phyloP scores from a whole-genome alignment of 2,888 invertebrate species.

The Pogonocherus hispidulus region DNA sequence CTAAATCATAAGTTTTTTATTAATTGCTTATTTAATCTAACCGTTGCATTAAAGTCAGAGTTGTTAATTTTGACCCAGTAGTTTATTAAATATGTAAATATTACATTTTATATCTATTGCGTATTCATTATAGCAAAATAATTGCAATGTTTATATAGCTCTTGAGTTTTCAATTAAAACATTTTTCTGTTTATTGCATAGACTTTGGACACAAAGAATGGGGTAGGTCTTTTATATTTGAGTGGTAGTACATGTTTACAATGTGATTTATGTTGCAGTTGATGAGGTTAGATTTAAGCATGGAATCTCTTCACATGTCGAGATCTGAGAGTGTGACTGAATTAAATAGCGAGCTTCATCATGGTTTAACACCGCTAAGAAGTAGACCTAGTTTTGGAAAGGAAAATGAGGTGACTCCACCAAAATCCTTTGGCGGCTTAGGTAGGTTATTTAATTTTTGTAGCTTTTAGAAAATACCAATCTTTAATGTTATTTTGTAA shows the following conservation, averaged over 20 bases:
- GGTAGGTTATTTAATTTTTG: conserved; percentile 73
- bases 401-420: conserved; percentile 73
- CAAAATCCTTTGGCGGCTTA: conserved; percentile 86
- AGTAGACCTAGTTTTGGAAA: conserved; percentile 64
- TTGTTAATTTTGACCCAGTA: too few relatives aligned
- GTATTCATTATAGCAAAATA: too few relatives aligned
- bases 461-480: neutral
- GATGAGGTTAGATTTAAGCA: conserved; percentile 85
- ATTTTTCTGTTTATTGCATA: conserved; percentile 62
- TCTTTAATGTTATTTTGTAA: neutral
- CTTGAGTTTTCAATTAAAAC: neutral
- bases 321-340: conserved; percentile 90
- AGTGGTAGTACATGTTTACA: neutral
- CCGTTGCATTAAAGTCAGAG: too few relatives aligned
- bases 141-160: too few relatives aligned
- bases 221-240: conserved; percentile 70
- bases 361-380: conserved; percentile 57
- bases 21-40: too few relatives aligned
- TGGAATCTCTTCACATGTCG: conserved; percentile 83
- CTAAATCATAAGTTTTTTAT: too few relatives aligned
- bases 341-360: conserved; percentile 76
- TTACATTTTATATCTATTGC: too few relatives aligned
- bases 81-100: too few relatives aligned
- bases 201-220: conserved; percentile 82
- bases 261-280: conserved; percentile 71